Base-by-base conservation (phyloP, 2,888 invertebrate species). In the Tenthredo livida region DNA sequence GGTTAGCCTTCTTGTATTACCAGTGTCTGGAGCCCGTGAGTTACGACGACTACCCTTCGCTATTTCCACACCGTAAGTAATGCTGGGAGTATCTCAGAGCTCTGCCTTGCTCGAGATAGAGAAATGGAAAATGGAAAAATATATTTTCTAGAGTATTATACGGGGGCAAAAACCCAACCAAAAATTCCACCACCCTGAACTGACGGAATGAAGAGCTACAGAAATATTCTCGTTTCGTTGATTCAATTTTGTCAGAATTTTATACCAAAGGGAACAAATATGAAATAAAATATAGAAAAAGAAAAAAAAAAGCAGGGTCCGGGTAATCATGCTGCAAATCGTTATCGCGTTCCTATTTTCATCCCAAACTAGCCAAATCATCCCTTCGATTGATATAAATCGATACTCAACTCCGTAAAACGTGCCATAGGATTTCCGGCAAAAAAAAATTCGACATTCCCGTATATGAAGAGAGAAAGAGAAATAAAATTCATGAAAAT, bases 1-100 rank as follows among this genome's bases (percentile, higher is more conserved):
- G 80, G 80, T 80, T 80, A 80, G 80, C 80, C 80, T 80, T 61
- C 80, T 80, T 80, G 80, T 80, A 80, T 80, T 80, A 80, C 80
- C 80, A 61, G 80, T 80, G 80, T 80, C 80, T 40, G 61, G 80
- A 61, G 21, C 80, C 61, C 21, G 80, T 80, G 80, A 80, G 80
- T 80, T 80, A 80, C 80, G 80, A 80, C 29, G 61, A 80, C 80
- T 80, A 80, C 80, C 80, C 80, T 80, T 80, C 80, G 80, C 80
- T 61, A 80, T 80, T 58, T 80, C 40, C 61, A 80, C 80, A 50
- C 58, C n/a, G 61, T 80, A 80, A 80, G 80, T 80, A 80, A 80
- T 80, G 80, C 80, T 21, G 29, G 6, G 37, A 61, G 80, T 80
- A 58, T 80, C 80, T 80, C 80, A 40, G 77, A 77, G 77, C 77